Evolutionary conservation across 1,140 invertebrate species (phyloP).

Genomic region (Centruroides sculpturatus): DNA sequence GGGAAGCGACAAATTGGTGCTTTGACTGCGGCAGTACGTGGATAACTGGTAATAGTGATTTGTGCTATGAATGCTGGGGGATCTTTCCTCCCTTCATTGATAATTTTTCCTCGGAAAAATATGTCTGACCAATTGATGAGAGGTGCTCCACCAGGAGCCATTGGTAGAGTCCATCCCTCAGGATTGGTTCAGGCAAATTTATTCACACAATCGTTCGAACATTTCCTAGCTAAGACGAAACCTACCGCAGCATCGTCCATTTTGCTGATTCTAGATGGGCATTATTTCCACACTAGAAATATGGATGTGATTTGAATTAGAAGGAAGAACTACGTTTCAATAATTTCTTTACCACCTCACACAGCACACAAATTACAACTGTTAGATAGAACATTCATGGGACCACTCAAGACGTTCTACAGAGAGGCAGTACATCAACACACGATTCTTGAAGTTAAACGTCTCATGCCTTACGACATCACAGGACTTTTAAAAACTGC

Average conservation of each 20-base stretch:
- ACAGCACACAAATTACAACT: not conserved
- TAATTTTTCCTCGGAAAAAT: conserved; percentile 10
- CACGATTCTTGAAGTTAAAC: not conserved
- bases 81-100: not conserved
- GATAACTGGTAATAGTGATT: not conserved
- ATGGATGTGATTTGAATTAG: not conserved
- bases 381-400: not conserved
- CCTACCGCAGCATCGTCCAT: not conserved
- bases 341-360: not conserved
- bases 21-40: not conserved
- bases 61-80: conserved; percentile 2
- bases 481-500: no score
- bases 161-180: not conserved
- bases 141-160: not conserved
- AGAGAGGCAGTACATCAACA: no score
- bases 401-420: no score
- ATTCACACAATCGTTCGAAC: not conserved
- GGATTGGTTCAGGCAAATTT: not conserved
- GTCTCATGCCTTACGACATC: no score
- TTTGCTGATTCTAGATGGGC: not conserved
- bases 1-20: not conserved
- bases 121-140: conserved; percentile 4
- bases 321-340: not conserved
- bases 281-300: not conserved
- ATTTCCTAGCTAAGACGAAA: not conserved